phyloP scores from a whole-genome alignment of 2,797 vertebrate species.

The Halcyon leucocephala region DNA sequence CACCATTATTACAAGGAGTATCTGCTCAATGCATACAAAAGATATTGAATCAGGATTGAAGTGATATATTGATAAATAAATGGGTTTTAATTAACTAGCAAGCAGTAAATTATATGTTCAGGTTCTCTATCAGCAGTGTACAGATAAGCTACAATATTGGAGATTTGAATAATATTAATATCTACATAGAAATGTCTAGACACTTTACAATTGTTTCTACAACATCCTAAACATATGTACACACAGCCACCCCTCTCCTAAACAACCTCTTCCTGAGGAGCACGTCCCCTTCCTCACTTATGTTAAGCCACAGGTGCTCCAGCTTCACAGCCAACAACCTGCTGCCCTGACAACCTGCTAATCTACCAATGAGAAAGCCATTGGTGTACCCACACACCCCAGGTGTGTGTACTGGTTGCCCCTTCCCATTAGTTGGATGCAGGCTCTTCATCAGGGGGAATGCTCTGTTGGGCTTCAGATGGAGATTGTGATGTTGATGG shows the following conservation, averaged over 20 bases:
- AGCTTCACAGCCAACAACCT: rapidly evolving
- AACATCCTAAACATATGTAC: not conserved
- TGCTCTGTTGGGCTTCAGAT: not conserved
- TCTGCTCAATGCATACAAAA: not conserved
- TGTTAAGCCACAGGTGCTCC: not conserved
- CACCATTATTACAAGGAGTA: not conserved
- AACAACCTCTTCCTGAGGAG: not conserved
- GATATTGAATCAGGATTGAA: not conserved
- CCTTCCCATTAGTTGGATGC: not conserved
- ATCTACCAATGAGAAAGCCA: not conserved
- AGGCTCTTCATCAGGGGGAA: not conserved
- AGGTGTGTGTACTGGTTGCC: not conserved
- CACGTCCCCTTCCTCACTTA: rapidly evolving
- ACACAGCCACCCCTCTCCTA: not conserved
- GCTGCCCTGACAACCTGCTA: not conserved
- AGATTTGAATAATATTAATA: not conserved
- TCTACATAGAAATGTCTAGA: not conserved
- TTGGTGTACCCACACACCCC: too few relatives aligned
- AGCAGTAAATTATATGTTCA: not conserved
- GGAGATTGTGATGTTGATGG: not conserved
- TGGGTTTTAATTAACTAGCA: not conserved
- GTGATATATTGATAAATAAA: not conserved
- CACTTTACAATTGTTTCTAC: not conserved
- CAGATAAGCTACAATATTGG: not conserved
- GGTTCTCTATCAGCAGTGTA: not conserved